Evolutionary conservation across 2,797 vertebrate species (phyloP).

Genomic region (Anguilla megastoma): DNA sequence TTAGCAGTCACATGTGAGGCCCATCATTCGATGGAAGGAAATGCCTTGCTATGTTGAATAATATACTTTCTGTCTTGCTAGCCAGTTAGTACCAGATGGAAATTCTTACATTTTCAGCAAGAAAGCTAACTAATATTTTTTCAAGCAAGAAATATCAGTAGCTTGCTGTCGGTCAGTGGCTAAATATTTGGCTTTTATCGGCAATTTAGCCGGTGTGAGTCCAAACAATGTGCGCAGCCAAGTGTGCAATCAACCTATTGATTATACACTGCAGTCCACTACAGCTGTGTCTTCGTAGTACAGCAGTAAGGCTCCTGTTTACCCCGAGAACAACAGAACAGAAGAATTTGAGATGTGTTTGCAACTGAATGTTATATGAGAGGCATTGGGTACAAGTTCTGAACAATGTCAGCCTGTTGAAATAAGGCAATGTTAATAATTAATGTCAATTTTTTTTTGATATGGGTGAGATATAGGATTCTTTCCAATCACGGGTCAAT

Average conservation of each 20-base stretch:
- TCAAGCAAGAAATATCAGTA: neutral
- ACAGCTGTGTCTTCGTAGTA: neutral
- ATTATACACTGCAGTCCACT: neutral
- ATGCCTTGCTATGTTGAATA: no score
- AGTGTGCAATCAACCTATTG: neutral
- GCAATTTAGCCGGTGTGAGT: neutral
- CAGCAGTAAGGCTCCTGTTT: neutral
- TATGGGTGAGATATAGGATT: neutral
- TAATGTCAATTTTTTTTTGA: neutral
- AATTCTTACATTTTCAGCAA: neutral
- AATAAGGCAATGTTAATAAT: neutral
- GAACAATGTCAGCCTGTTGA: neutral
- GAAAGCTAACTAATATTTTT: neutral
- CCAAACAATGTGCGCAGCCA: neutral
- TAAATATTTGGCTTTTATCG: no score
- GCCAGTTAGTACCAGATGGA: neutral
- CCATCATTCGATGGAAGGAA: neutral
- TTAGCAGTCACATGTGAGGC: no score
- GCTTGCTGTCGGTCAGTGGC: neutral
- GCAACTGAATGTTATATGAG: neutral
- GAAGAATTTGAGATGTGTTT: neutral
- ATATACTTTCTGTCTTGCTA: neutral
- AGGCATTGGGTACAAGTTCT: neutral
- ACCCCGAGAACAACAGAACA: neutral
- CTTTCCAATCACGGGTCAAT: no score